A percentile compares a stretch with the other conserved stretches of the same genome.
Conservation (phyloP, 2,113 vertebrate genomes). For the Psammodynastes pulverulentus region DNA sequence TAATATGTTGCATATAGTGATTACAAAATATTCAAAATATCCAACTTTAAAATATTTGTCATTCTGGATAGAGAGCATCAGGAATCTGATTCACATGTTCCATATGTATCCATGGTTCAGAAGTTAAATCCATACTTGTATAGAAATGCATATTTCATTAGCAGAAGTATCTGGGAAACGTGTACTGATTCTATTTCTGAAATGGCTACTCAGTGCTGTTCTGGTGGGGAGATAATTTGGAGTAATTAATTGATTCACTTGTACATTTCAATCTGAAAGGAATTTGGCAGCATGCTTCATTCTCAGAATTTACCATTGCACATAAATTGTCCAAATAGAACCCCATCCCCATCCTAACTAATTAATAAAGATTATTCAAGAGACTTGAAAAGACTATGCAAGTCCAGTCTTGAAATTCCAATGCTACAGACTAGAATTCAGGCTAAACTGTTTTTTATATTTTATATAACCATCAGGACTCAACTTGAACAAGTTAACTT, state of each 20-base stretch:
- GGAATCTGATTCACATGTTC: not conserved
- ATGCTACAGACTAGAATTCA: not conserved
- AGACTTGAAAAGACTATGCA: not conserved
- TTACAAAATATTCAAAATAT: not conserved
- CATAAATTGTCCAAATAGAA: not conserved
- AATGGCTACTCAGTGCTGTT: not conserved
- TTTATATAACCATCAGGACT: not conserved
- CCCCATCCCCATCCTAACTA: not conserved
- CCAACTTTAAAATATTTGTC: not conserved
- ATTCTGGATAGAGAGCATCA: not conserved
- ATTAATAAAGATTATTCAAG: not conserved
- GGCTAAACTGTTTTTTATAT: not conserved
- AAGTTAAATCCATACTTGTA: not conserved
- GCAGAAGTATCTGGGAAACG: not conserved
- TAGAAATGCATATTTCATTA: not conserved
- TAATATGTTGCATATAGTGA: not conserved
- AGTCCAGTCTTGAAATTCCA: not conserved
- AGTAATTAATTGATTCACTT: not conserved
- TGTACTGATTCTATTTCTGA: not conserved
- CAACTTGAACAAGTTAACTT: not conserved
- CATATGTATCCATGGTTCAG: not conserved
- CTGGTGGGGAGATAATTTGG: not conserved
- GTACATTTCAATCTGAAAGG: not conserved
- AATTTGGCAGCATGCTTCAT: not conserved
- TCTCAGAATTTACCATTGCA: not conserved